These are phyloP conservation scores for Panulirus ornatus DNA, from an alignment of 1,140 invertebrate genomes.

Conservation along the genomic window DNA sequence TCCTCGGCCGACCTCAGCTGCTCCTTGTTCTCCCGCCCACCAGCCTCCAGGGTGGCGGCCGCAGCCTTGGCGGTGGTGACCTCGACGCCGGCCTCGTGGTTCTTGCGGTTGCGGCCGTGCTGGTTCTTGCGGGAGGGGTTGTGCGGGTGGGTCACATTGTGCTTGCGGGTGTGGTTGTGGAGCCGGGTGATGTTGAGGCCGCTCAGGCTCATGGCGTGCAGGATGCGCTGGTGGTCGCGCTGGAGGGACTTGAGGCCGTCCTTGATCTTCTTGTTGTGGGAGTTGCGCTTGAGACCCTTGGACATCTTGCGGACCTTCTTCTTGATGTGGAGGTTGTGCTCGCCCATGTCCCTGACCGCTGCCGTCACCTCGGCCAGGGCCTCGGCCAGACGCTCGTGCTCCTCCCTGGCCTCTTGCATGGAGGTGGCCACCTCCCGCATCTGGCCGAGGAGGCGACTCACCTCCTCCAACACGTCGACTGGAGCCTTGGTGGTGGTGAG, in stretches of 20 bases:
- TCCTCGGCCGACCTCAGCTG: background rate
- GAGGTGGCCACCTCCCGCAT: constrained; percentile 63
- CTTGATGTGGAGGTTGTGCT: constrained; percentile 72
- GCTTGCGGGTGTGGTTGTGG: constrained; percentile 56
- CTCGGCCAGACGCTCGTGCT: constrained; percentile 66
- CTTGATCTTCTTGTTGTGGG: constrained; percentile 73
- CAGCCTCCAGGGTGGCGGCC: constrained; percentile 2
- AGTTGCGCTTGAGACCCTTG: constrained; percentile 64
- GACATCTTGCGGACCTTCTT: constrained; percentile 74
- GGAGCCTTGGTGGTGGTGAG: constrained; percentile 7
- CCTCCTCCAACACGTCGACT: constrained; percentile 49
- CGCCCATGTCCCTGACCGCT: constrained; percentile 69
- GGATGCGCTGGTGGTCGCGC: constrained; percentile 73
- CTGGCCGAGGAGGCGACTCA: constrained; percentile 63
- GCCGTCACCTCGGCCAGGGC: constrained; percentile 66
- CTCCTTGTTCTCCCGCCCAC: background rate
- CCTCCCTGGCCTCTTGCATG: constrained; percentile 66
- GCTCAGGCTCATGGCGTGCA: constrained; percentile 71
- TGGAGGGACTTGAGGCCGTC: constrained; percentile 70
- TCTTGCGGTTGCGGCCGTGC: constrained; percentile 36
- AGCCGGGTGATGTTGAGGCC: constrained; percentile 49
- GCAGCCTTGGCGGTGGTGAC: constrained; percentile 37
- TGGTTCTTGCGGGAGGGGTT: constrained; percentile 27
- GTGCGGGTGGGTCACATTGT: constrained; percentile 38
- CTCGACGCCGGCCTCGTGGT: constrained; percentile 25